Conservation (phyloP, 2,888 invertebrate genomes). For the Drosophila atripex region DNA sequence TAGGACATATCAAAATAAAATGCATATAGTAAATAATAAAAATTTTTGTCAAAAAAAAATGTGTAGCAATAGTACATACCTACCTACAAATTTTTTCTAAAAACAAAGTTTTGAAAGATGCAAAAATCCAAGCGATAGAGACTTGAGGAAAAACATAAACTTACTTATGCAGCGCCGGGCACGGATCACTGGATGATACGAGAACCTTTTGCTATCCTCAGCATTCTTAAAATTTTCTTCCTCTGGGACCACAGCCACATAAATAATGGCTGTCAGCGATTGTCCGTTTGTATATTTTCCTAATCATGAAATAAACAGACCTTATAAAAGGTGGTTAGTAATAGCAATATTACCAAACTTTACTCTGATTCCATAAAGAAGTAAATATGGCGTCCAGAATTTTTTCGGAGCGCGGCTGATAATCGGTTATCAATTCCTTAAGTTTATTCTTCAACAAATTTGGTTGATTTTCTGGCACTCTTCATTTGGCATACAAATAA, state of each 20-base stretch:
- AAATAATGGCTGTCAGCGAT: constrained; percentile 77
- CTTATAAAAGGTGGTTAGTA: neutral
- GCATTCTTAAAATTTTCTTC: constrained; percentile 49
- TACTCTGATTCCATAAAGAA: constrained; percentile 80
- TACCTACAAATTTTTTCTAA: too few species aligned
- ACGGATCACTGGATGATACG: constrained; percentile 80
- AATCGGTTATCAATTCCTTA: constrained; percentile 61
- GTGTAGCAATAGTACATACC: too few species aligned
- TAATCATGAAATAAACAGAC: constrained; percentile 33
- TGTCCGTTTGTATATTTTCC: constrained; percentile 80
- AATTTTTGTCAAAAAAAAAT: too few species aligned
- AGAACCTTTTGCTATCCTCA: constrained; percentile 50
- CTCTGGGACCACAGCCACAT: constrained; percentile 73
- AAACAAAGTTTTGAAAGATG: too few species aligned
- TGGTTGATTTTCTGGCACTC: constrained; percentile 53
- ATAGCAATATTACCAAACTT: constrained; percentile 17
- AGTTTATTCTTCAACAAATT: constrained; percentile 60
- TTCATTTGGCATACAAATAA: too few species aligned
- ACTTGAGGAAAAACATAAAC: constrained; percentile 14
- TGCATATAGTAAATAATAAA: too few species aligned
- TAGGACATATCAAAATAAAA: too few species aligned
- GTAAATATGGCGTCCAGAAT: constrained; percentile 59
- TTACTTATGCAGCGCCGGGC: constrained; percentile 80
- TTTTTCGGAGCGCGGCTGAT: constrained; percentile 17
- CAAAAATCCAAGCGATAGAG: too few species aligned